Conservation (phyloP, 2,797 vertebrate species). For the Lagorchestes hirsutus region DNA sequence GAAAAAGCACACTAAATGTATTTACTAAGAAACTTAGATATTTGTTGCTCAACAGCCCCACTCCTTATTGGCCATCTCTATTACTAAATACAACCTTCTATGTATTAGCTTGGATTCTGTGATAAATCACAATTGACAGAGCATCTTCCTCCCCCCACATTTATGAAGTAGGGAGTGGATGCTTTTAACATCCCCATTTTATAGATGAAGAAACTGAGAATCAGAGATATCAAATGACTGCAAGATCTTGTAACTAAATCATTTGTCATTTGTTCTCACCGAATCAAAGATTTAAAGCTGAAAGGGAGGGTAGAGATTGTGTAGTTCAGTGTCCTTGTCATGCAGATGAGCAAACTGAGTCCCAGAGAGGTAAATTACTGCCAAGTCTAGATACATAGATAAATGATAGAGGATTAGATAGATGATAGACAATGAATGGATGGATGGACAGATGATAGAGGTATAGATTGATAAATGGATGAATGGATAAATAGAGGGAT, state of each 20-base stretch:
- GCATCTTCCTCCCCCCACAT: not conserved
- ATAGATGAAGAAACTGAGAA: not conserved
- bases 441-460: too few species aligned
- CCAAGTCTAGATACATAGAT: too few species aligned
- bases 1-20: constrained; percentile 78
- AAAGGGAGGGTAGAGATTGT: not conserved
- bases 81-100: constrained; percentile 37
- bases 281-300: not conserved
- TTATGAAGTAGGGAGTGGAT: not conserved
- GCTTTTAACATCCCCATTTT: not conserved
- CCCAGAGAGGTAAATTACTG: not conserved
- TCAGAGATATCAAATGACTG: not conserved
- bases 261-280: not conserved
- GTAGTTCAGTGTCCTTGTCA: too few species aligned
- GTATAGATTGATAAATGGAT: too few species aligned
- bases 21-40: constrained; percentile 76
- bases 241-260: not conserved
- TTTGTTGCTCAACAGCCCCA: constrained; percentile 67
- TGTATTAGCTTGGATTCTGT: not conserved
- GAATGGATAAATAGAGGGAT: too few species aligned
- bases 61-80: constrained; percentile 58
- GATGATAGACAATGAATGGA: too few species aligned
- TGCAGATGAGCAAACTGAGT: not conserved
- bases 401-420: too few species aligned
- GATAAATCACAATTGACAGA: not conserved